Percentiles rank a stretch among this genome's conserved stretches.
phyloP scores from a whole-genome alignment of 2,113 vertebrate genomes.

The Limanda limanda region DNA sequence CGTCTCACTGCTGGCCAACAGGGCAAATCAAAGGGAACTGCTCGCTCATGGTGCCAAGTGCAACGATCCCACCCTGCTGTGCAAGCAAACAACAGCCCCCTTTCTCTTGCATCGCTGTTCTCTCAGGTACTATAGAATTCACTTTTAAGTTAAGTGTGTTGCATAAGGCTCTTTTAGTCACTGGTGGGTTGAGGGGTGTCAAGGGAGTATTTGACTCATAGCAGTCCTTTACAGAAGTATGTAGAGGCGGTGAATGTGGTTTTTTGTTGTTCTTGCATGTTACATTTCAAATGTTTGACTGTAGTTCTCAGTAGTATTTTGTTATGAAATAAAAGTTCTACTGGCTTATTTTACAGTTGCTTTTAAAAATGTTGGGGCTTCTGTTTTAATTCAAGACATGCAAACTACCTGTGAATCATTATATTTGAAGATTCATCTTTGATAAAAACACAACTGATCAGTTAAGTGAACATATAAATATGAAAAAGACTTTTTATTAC shows the following conservation, averaged over 20 bases:
- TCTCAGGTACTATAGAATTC: slow-evolving; percentile 46
- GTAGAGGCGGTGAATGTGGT: not conserved
- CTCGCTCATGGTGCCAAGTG: slow-evolving; percentile 35
- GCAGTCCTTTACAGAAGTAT: slow-evolving; percentile 7
- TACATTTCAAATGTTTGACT: slow-evolving; percentile 7
- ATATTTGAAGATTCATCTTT: too few species aligned
- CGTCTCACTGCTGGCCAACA: slow-evolving; percentile 33
- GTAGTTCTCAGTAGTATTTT: too few species aligned
- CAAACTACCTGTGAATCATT: too few species aligned
- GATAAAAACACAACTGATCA: too few species aligned
- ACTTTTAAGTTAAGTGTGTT: slow-evolving; percentile 38
- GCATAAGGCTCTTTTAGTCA: slow-evolving; percentile 27
- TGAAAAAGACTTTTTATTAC: too few species aligned
- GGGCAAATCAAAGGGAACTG: slow-evolving; percentile 53
- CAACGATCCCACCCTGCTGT: slow-evolving; percentile 31
- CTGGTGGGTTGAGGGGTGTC: slow-evolving; percentile 1
- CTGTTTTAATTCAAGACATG: too few species aligned
- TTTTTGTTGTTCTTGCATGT: slow-evolving; percentile 1
- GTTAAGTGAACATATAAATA: too few species aligned
- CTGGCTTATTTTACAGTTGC: too few species aligned
- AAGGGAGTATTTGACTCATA: slow-evolving; percentile 21
- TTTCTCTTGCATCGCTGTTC: slow-evolving; percentile 28
- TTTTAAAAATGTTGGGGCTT: too few species aligned
- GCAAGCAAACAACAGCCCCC: slow-evolving; percentile 36
- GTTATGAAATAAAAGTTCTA: not conserved